phyloP scores from a whole-genome alignment of 35 echinoderm and acorn worm species.

The Ophiothrix spiculata region DNA sequence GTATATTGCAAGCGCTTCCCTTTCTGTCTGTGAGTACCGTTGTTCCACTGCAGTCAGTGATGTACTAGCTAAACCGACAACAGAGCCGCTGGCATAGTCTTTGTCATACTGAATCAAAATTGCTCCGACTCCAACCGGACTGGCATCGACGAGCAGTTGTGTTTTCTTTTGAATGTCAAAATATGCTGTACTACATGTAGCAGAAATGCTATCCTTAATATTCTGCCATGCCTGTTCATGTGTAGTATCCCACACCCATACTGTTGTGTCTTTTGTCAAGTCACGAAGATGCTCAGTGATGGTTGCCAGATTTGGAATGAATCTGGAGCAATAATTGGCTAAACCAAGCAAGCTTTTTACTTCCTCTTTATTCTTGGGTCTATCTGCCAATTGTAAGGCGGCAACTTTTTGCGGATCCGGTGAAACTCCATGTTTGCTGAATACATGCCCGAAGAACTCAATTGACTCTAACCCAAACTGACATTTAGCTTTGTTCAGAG shows the following conservation, averaged over 20 bases:
- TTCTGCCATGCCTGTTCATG: constrained; percentile 31
- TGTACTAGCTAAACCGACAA: not conserved
- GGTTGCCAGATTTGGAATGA: constrained; percentile 29
- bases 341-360: constrained; percentile 1
- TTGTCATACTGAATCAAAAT: not conserved
- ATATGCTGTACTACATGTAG: constrained; percentile 2
- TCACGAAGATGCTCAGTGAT: constrained; percentile 14
- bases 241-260: not conserved
- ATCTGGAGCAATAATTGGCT: not conserved
- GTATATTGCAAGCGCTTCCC: constrained; percentile 51
- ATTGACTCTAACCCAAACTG: not conserved
- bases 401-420: constrained; percentile 25
- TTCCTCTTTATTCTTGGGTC: not conserved
- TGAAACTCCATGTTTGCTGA: constrained; percentile 5
- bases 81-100: constrained; percentile 2
- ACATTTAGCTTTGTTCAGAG: constrained; percentile 36
- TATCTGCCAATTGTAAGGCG: not conserved
- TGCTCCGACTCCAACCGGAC: not conserved
- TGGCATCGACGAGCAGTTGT: constrained; percentile 19
- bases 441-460: constrained; percentile 29
- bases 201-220: constrained; percentile 21
- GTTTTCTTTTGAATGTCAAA: constrained; percentile 42
- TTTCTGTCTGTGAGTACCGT: constrained; percentile 1
- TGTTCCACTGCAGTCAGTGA: constrained; percentile 18
- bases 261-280: not conserved